Percentiles rank a stretch among this genome's conserved stretches.
These are phyloP conservation scores for Berghia stephanieae DNA, from an alignment of 1,140 invertebrate genomes.

Conservation along the genomic window DNA sequence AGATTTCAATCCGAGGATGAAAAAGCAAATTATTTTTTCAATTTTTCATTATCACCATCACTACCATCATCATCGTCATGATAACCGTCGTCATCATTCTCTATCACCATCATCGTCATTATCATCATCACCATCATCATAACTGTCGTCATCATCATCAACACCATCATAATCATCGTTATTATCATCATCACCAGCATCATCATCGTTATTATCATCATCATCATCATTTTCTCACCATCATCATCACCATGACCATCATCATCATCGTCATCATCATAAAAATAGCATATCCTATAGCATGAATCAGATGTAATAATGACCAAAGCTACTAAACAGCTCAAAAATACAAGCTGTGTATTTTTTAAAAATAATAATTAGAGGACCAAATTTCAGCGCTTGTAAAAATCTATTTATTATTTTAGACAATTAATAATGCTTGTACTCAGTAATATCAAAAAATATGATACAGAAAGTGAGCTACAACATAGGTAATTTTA, in stretches of 20 bases:
- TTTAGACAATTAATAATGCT: too few relatives aligned
- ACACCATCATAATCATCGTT: background rate
- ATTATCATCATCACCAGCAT: too few relatives aligned
- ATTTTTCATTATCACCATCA: slow-evolving; percentile 9
- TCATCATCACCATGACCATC: slow-evolving; percentile 1
- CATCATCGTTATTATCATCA: too few relatives aligned
- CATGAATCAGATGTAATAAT: too few relatives aligned
- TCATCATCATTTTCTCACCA: background rate
- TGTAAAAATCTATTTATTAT: background rate
- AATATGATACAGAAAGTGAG: too few relatives aligned
- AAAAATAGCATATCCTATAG: too few relatives aligned
- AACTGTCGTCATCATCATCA: background rate
- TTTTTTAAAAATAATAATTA: background rate
- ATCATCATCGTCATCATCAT: background rate
- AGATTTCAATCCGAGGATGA: background rate
- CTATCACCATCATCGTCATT: background rate
- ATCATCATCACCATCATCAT: background rate
- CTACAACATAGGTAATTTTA: too few relatives aligned
- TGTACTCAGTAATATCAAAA: too few relatives aligned
- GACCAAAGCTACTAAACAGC: background rate
- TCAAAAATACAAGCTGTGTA: background rate
- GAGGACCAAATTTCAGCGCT: background rate
- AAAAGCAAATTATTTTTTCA: too few relatives aligned
- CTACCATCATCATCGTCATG: background rate
- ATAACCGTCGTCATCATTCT: background rate